Conservation (phyloP, 2,888 invertebrate species). For the Apoderus coryli region DNA sequence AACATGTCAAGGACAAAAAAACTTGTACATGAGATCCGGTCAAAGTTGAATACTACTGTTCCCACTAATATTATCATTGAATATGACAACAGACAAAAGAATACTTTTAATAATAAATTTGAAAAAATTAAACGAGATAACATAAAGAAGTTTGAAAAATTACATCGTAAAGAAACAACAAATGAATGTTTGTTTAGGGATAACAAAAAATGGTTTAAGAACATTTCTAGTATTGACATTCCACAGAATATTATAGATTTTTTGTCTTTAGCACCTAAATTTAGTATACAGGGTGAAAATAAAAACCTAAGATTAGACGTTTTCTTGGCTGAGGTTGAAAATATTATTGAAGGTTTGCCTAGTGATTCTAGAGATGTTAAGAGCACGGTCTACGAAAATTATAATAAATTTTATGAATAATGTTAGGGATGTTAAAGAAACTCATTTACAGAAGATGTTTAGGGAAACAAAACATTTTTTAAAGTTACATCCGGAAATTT, state of each 20-base stretch:
- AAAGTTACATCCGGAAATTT: background rate
- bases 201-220: slow-evolving; percentile 11
- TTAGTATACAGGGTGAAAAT: slow-evolving; percentile 8
- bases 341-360: slow-evolving; percentile 8
- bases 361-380: slow-evolving; percentile 6
- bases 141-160: slow-evolving; percentile 6
- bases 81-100: slow-evolving; percentile 3
- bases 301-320: slow-evolving; percentile 5
- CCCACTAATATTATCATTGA: slow-evolving; percentile 4
- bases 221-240: slow-evolving; percentile 11
- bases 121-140: slow-evolving; percentile 5
- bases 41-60: background rate
- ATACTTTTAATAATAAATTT: slow-evolving; percentile 9
- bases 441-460: background rate
- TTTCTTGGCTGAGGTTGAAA: slow-evolving; percentile 12
- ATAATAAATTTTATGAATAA: slow-evolving; percentile 8
- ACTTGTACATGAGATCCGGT: no score
- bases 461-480: background rate
- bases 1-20: no score
- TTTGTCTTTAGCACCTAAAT: slow-evolving; percentile 12
- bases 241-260: slow-evolving; percentile 11
- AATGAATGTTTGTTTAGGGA: background rate
- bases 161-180: slow-evolving; percentile 1
- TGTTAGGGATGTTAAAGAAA: background rate
- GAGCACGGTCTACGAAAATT: slow-evolving; percentile 7